Evolutionary conservation across 1,140 invertebrate genomes (phyloP).

Genomic region (Campoletis sonorensis): DNA sequence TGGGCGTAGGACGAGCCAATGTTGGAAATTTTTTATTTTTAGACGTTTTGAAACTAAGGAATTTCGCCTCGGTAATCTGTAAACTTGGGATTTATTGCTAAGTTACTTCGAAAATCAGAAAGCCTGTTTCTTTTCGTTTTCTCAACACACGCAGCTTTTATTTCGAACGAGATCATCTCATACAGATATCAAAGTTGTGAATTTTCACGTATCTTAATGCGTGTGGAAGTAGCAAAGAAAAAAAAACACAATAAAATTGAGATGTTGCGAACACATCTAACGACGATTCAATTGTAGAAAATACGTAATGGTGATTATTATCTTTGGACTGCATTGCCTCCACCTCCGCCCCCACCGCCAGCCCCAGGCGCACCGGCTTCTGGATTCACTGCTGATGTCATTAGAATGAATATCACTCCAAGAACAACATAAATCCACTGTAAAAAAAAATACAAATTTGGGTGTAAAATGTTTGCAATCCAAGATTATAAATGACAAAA

Average conservation of each 20-base stretch:
- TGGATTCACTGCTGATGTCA: slow-evolving; percentile 89
- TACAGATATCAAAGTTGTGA: background rate
- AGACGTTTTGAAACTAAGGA: no score
- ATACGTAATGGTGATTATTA: slow-evolving; percentile 53
- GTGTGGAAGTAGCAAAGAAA: no score
- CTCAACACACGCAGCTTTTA: background rate
- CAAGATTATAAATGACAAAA: slow-evolving; percentile 23
- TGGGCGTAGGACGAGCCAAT: no score
- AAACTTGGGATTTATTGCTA: background rate
- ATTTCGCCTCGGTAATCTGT: background rate
- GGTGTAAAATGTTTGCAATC: slow-evolving; percentile 10
- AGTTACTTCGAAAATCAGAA: background rate
- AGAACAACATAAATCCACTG: slow-evolving; percentile 98
- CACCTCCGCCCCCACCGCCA: slow-evolving; percentile 53
- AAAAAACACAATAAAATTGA: no score
- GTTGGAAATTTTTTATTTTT: no score
- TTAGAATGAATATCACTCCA: slow-evolving; percentile 88
- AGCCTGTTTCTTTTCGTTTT: background rate
- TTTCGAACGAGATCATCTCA: background rate
- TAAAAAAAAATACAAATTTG: slow-evolving; percentile 73
- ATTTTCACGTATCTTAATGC: background rate
- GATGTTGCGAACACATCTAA: slow-evolving; percentile 12
- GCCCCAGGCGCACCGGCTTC: slow-evolving; percentile 78
- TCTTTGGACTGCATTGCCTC: slow-evolving; percentile 55
- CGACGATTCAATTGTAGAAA: slow-evolving; percentile 15